Base-by-base conservation (phyloP, 2,113 vertebrate genomes). In the Cygnus atratus region DNA sequence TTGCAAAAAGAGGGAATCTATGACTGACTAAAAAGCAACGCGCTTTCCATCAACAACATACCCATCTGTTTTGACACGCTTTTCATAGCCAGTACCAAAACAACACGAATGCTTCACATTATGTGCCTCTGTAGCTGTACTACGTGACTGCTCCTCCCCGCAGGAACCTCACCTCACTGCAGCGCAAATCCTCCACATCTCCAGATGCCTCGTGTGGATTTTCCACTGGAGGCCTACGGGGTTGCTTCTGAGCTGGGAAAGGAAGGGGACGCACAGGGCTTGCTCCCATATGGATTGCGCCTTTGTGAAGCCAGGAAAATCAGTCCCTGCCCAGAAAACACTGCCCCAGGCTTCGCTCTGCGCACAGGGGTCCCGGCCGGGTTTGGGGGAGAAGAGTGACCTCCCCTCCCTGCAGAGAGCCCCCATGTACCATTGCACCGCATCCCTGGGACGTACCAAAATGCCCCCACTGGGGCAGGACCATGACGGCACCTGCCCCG, bases 11-110 rank as follows among this genome's bases (percentile, higher is more conserved):
- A 83, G 25, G 63, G 54, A 79, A 94, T 88, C 61, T 84, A 11
- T 37, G 39, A 41, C 43, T 90, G 70, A 90, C 52, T 92, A 39
- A 84, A 95, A 88, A 84, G 76, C 76, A 84, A 92, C 65, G 86
- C 81, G 50, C 65, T 91, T 48, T 46, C 57, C 87, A 80, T 79
- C 84, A 89, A 68, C 65, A 86, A 68, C 39, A 88, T 31, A 29
- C n/a, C 62, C 44, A 81, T 82, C 54, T 87, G 58, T 58, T 94
- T 77, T 48, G 35, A 76, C 39, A 24, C 18, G 25, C 72, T 88
- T 95, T 75, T 90, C 68, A 94, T 43, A 25, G 88, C 61, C 55
- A 66, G 67, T 52, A 86, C 35, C 26, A 39, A 73, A 92, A 86
- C 4, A 52, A 84, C 22, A 84, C 0, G 5, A 92, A 67, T 1